Evolutionary conservation across 2,797 vertebrate genomes (phyloP).

Genomic region (Sparus aurata): DNA sequence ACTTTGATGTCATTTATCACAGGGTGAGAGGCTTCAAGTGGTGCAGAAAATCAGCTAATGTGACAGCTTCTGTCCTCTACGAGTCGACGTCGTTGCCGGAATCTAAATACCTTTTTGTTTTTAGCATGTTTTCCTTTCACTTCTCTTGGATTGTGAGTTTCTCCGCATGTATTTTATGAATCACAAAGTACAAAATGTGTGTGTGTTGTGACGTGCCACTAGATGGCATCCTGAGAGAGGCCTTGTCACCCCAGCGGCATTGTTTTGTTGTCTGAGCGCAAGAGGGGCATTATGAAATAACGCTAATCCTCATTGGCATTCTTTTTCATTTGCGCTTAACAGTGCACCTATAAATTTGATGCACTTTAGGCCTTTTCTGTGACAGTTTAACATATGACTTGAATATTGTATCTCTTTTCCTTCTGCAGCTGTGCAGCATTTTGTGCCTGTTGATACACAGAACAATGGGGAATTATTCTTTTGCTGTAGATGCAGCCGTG

Average conservation of each 20-base stretch:
- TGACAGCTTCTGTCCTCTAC: not conserved
- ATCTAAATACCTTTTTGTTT: not conserved
- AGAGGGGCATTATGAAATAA: conserved; percentile 32
- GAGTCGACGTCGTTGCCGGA: not conserved
- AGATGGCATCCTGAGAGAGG: conserved; percentile 82
- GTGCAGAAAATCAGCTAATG: conserved; percentile 12
- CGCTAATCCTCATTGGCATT: conserved; percentile 16
- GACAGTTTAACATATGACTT: conserved; percentile 7
- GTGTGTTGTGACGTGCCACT: conserved; percentile 57
- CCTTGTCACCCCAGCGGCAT: conserved; percentile 18
- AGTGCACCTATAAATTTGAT: conserved; percentile 6
- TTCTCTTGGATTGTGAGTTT: not conserved
- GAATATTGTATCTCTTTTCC: conserved; percentile 28
- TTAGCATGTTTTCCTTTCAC: too few species aligned
- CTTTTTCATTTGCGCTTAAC: conserved; percentile 35
- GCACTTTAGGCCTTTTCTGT: conserved; percentile 13
- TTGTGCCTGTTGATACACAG: conserved; percentile 14
- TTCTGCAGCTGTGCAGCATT: conserved; percentile 1
- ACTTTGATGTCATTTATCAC: conserved; percentile 22
- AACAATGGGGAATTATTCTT: conserved; percentile 17
- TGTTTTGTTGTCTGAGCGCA: conserved; percentile 18
- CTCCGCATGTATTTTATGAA: not conserved
- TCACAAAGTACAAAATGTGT: not conserved
- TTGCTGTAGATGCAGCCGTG: conserved; percentile 4
- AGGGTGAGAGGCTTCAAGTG: conserved; percentile 21